Evolutionary conservation across 2,797 vertebrate genomes (phyloP), one percentile per base, ranked within the genome.

Genomic region (Amazonetta brasiliensis): DNA sequence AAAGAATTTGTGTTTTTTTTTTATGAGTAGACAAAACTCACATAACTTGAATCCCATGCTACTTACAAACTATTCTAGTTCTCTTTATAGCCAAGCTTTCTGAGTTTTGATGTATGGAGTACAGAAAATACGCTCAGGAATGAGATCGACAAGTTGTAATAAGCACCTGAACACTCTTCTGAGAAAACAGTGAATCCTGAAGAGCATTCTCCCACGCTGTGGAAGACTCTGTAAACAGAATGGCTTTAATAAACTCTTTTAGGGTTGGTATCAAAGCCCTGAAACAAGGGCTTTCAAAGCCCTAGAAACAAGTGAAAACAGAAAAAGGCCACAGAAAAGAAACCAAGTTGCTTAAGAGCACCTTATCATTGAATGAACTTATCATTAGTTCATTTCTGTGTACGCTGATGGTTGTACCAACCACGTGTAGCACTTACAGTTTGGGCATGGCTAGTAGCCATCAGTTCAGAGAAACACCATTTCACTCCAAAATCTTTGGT

Each of bases 1-100:
- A 46, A 28, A 84, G 50, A 62, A 37, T 41, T 11, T 62, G 41
- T n/a, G 5, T 17, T 43, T 43, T 75, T 48, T 72, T 19, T 54
- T 87, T 19, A 9, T 22, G 13, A 77, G 54, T 1, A 9, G 1
- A 1, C 46, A 55, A 6, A 76, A 25, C 22, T 77, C 17, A 20
- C 2, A 11, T 2, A 56, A 5, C 8, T 20, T 8, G 11, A 63
- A 31, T 71, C 22, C 60, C 13, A 48, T 0, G 0, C 12, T 16
- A 22, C 3, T 16, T 69, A 46, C 33, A 71, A n/a, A 67, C 33
- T 31, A 28, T 15, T 80, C 31, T 11, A 22, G 2, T 12, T 80
- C 14, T 35, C 86, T 75, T 8, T 41, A 8, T 21, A 69, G 33
- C 22, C 20, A 33, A 7, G 6, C 10, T 85, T 46, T 48, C 19